phyloP scores from a whole-genome alignment of 2,888 invertebrate species.

The Hylaea fasciaria region DNA sequence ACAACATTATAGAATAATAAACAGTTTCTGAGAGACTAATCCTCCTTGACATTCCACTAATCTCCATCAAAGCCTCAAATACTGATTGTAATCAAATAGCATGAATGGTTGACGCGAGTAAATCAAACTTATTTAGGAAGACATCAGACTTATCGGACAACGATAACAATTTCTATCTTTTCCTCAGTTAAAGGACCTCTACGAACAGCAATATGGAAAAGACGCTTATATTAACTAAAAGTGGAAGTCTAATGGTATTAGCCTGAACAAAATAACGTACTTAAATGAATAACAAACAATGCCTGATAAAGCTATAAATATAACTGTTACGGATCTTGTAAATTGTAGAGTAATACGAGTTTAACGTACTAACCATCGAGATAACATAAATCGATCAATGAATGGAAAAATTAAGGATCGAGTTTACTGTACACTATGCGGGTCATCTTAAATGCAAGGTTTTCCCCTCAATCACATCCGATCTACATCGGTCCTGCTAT shows the following conservation, averaged over 20 bases:
- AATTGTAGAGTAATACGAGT: neutral
- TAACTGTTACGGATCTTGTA: neutral
- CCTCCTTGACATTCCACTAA: conserved; percentile 20
- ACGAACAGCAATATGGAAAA: neutral
- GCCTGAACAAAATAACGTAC: too few species aligned
- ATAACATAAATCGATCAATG: conserved; percentile 18
- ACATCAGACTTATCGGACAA: conserved; percentile 13
- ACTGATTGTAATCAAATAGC: conserved; percentile 10
- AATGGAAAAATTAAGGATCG: conserved; percentile 23
- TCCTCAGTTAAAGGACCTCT: neutral
- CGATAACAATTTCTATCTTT: neutral
- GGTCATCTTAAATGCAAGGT: conserved; percentile 22
- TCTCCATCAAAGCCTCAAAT: conserved; percentile 3
- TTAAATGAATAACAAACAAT: too few species aligned
- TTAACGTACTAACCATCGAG: conserved; percentile 6
- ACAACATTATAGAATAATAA: neutral
- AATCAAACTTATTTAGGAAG: conserved; percentile 9
- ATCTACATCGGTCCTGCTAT: neutral
- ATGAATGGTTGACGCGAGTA: conserved; percentile 21
- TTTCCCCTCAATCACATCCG: conserved; percentile 4
- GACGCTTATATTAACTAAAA: neutral
- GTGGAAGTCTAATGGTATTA: too few species aligned
- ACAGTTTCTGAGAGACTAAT: conserved; percentile 1
- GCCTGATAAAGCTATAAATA: neutral
- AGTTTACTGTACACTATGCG: conserved; percentile 20